A percentile compares a stretch with the other conserved stretches of the same genome.
Evolutionary conservation across 2,888 invertebrate genomes (phyloP).

Genomic region (Protodeltote pygarga): DNA sequence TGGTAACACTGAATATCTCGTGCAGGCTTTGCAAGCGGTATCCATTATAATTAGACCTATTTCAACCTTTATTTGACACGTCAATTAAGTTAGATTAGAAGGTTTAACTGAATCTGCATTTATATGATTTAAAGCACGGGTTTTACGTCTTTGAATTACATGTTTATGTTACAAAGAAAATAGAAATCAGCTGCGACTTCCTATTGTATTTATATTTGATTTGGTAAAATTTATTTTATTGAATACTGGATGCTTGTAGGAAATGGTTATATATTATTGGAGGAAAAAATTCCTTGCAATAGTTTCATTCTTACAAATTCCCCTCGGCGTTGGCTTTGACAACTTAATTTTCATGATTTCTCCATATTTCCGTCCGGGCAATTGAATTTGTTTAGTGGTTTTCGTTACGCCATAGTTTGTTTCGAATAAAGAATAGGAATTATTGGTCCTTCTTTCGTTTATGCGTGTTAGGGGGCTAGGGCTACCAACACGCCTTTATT

Average conservation of each 20-base stretch:
- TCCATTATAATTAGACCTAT: constrained; percentile 54
- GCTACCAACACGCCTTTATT: too few species aligned
- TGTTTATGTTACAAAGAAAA: too few species aligned
- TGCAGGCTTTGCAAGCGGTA: constrained; percentile 25
- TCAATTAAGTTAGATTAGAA: constrained; percentile 51
- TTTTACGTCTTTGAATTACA: neutral
- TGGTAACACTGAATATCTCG: constrained; percentile 31
- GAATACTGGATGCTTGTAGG: constrained; percentile 47
- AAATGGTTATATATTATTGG: constrained; percentile 56
- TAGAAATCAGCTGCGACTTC: neutral
- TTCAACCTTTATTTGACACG: constrained; percentile 50
- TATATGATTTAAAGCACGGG: constrained; percentile 12
- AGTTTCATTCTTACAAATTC: constrained; percentile 55
- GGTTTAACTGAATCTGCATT: constrained; percentile 41
- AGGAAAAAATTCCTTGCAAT: constrained; percentile 58
- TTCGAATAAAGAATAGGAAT: constrained; percentile 39
- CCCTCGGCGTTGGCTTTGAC: constrained; percentile 54
- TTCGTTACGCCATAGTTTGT: constrained; percentile 38
- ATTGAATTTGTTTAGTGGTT: constrained; percentile 55
- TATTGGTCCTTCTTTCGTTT: constrained; percentile 21
- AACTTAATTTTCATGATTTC: constrained; percentile 66
- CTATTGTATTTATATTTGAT: constrained; percentile 13
- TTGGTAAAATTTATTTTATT: constrained; percentile 35
- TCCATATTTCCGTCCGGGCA: constrained; percentile 59
- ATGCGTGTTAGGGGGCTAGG: constrained; percentile 4